Conservation (phyloP, 2,888 invertebrate species). For the Augochlorella aurata region DNA sequence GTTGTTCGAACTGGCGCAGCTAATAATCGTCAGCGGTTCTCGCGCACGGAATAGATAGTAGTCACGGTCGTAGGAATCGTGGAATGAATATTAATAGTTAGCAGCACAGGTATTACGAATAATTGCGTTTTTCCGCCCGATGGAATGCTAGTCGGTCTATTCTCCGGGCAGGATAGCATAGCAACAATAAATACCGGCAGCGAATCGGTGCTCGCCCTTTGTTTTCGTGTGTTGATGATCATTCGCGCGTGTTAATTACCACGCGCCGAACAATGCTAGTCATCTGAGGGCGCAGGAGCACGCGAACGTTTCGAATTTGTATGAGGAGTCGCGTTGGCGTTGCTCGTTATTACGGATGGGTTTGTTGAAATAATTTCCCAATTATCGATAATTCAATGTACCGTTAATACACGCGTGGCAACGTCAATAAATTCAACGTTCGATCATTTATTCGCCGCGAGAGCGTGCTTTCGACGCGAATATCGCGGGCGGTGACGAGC, state of each 20-base stretch:
- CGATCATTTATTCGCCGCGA: not conserved
- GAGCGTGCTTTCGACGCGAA: not conserved
- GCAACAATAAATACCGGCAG: constrained; percentile 8
- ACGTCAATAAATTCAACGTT: not conserved
- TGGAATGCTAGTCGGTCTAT: constrained; percentile 44
- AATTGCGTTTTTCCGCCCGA: constrained; percentile 68
- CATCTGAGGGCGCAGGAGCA: too few species aligned
- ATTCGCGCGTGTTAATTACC: constrained; percentile 11
- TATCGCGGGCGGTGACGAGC: too few species aligned
- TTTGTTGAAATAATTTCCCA: constrained; percentile 11
- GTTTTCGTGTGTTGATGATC: not conserved
- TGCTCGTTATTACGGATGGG: not conserved
- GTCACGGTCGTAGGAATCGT: constrained; percentile 60
- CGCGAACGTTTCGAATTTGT: not conserved
- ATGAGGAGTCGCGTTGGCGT: not conserved
- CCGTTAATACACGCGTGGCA: not conserved
- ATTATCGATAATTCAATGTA: constrained; percentile 4
- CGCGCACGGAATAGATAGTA: constrained; percentile 14
- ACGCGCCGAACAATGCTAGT: not conserved
- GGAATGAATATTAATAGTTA: constrained; percentile 71
- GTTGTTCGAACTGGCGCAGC: not conserved
- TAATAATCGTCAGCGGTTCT: not conserved
- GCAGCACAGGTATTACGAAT: constrained; percentile 60
- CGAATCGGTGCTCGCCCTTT: not conserved
- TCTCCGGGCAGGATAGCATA: constrained; percentile 4